phyloP scores from a whole-genome alignment of 2,888 invertebrate genomes.

The Strigamia crassipes region DNA sequence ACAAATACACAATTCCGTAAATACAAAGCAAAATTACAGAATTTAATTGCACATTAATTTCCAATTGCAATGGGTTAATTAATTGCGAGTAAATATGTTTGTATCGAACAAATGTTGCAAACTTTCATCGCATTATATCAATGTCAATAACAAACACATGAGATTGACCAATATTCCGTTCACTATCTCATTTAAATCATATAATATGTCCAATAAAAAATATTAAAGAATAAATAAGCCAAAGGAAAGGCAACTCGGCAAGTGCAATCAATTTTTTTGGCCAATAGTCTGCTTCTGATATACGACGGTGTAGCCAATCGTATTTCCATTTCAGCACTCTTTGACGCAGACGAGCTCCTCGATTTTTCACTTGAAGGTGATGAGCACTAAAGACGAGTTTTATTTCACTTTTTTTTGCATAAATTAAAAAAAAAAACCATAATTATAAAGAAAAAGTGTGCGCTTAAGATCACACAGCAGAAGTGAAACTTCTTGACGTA shows the following conservation, averaged over 20 bases:
- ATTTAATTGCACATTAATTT: background rate
- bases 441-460: too few species aligned
- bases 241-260: conserved; percentile 28
- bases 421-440: background rate
- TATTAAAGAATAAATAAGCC: background rate
- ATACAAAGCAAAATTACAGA: background rate
- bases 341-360: background rate
- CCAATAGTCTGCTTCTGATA: background rate
- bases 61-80: too few species aligned
- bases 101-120: too few species aligned
- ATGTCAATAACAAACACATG: too few species aligned
- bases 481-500: too few species aligned
- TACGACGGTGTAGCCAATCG: background rate
- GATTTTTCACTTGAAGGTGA: background rate
- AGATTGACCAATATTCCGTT: background rate
- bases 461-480: too few species aligned
- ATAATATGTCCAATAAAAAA: conserved; percentile 20
- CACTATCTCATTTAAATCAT: background rate
- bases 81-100: too few species aligned
- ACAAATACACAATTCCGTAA: background rate
- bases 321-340: background rate
- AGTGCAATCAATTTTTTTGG: conserved; percentile 11
- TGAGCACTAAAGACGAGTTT: background rate
- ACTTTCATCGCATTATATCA: too few species aligned
- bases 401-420: background rate